Base-by-base conservation (phyloP, 2,888 invertebrate species). In the Netelia fuscicornis region DNA sequence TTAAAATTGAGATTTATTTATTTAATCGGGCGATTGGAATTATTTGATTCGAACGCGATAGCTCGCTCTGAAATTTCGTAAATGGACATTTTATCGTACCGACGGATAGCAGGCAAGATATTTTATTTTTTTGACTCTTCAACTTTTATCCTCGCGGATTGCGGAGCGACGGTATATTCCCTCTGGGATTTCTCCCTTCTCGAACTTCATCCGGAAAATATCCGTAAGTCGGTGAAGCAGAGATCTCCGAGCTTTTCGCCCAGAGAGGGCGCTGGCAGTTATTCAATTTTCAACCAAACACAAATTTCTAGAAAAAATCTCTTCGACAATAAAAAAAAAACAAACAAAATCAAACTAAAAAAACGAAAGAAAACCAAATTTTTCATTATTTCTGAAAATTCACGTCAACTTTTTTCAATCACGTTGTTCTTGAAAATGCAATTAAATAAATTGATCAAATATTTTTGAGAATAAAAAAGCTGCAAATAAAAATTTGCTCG, bases 181-280 rank as follows among this genome's bases (percentile, higher is more conserved):
- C 20, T 8, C 48, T 13, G 25, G 56, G 68, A 77, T 70, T 74
- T 81, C 71, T 74, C 72, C 85, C 75, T 78, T 60, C 48, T 64
- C 52, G 58, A 70, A 72, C 42, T 60, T 71, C 62, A 70, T 52
- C 42, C 9, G 52, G 52, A 42, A 85, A 44, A 81, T 81, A 74
- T 78, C 83, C 77, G 25, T 52, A 56, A 68, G 83, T 83, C 85
- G 83, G 85, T 77, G 52, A 74, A 58, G 83, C 60, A 83, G 85
- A 80, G 23, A 65, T 30, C 54, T 74, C 20, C 48, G 42, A 64
- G 72, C 20, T 30, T 42, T 48, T 64, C 23, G n/a, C 30, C 30
- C 10, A 37, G 20, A 65, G n/a, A 76, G 13, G n/a, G 13, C 13
- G 13, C 11, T 30, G 9, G 13, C 23, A 13, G n/a, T 23, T 20